Evolutionary conservation across 64 coral and sea anemone genomes (phyloP).

Genomic region (Dendrophyllia cribrosa): DNA sequence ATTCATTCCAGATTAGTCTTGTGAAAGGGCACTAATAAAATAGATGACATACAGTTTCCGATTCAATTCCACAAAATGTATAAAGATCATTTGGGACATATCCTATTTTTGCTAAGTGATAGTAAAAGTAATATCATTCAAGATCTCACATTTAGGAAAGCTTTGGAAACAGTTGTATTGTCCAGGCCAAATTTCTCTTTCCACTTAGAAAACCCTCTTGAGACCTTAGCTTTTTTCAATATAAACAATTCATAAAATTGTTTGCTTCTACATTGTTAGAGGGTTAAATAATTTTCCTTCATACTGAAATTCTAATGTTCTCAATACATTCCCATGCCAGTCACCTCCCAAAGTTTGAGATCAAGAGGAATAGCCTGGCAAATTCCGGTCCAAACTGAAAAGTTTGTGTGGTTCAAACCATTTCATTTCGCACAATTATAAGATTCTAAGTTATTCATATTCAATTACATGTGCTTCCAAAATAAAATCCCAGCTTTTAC

Average conservation of each 20-base stretch:
- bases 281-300: background rate
- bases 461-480: background rate
- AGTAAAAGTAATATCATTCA: too few species aligned
- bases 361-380: background rate
- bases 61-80: too few species aligned
- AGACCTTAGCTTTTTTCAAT: background rate
- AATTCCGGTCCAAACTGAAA: background rate
- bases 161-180: background rate
- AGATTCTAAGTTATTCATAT: background rate
- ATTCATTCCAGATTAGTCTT: too few species aligned
- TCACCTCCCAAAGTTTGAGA: background rate
- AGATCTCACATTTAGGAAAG: background rate
- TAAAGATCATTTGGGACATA: too few species aligned
- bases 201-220: background rate
- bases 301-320: background rate
- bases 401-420: background rate
- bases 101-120: too few species aligned
- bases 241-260: constrained; percentile 2
- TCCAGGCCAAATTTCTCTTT: background rate
- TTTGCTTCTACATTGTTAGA: background rate
- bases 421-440: background rate
- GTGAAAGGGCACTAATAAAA: too few species aligned
- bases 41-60: too few species aligned
- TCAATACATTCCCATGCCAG: background rate
- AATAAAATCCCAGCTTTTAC: background rate